Percentiles rank a stretch among this genome's conserved stretches.
phyloP scores from a whole-genome alignment of 1,140 invertebrate species.

The Brachionus rotundiformis region DNA sequence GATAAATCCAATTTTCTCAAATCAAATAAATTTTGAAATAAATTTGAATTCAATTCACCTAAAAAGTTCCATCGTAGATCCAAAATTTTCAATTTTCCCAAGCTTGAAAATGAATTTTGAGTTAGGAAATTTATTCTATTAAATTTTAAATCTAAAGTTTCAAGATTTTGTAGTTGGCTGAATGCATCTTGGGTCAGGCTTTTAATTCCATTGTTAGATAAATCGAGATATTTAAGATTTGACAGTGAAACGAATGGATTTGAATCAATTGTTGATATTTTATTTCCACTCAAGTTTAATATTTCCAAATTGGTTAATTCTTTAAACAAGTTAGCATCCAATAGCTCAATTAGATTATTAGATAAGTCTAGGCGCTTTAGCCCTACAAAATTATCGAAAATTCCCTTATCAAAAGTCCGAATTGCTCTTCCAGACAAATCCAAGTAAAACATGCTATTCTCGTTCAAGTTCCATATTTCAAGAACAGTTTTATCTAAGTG shows the following conservation, averaged over 20 bases:
- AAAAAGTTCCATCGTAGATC: not conserved
- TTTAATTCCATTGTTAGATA: not conserved
- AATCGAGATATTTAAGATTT: not conserved
- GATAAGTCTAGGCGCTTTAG: not conserved
- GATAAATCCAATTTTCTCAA: not conserved
- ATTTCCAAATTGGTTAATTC: not conserved
- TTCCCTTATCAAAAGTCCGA: not conserved
- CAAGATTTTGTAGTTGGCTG: not conserved
- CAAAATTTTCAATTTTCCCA: not conserved
- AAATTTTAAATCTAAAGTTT: conserved; percentile 1
- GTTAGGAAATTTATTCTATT: not conserved
- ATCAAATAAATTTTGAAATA: not conserved
- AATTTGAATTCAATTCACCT: not conserved
- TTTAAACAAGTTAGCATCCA: not conserved
- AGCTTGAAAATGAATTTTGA: not conserved
- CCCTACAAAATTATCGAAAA: not conserved
- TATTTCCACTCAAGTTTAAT: not conserved
- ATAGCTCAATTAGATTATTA: not conserved
- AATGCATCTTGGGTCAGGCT: not conserved
- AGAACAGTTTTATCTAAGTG: not conserved
- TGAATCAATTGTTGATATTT: not conserved
- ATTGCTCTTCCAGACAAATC: not conserved
- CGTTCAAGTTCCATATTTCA: not conserved
- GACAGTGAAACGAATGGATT: not conserved
- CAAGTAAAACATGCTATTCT: not conserved